These are phyloP conservation scores for Thera britannica DNA, from an alignment of 2,888 invertebrate species.

Conservation along the genomic window DNA sequence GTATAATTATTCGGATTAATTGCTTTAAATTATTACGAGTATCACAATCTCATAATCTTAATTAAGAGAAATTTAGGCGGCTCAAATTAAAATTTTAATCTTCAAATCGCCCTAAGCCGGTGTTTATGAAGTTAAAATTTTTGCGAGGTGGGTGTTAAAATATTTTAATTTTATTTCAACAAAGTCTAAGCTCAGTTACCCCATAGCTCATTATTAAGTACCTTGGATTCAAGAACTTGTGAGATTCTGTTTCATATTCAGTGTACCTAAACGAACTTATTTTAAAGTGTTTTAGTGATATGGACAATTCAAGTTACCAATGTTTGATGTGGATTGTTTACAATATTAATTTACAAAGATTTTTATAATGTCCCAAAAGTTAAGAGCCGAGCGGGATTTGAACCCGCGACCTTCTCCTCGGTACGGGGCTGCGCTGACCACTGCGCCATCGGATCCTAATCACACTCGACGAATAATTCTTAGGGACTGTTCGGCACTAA, in stretches of 20 bases:
- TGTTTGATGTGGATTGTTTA: too few species aligned
- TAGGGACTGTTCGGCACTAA: too few species aligned
- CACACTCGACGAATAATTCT: too few species aligned
- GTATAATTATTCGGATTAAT: slow-evolving; percentile 74
- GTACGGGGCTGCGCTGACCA: too few species aligned
- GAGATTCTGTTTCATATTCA: background rate
- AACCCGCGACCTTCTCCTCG: too few species aligned
- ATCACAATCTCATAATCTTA: slow-evolving; percentile 82
- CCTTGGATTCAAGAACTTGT: background rate
- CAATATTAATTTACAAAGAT: too few species aligned
- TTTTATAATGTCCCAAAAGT: too few species aligned
- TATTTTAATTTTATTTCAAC: slow-evolving; percentile 40
- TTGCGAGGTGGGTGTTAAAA: slow-evolving; percentile 44
- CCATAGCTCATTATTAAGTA: background rate
- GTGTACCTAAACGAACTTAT: too few species aligned
- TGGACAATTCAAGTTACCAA: too few species aligned
- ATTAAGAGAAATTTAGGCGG: slow-evolving; percentile 77
- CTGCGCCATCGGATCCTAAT: too few species aligned
- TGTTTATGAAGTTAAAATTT: slow-evolving; percentile 61
- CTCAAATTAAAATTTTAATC: slow-evolving; percentile 79
- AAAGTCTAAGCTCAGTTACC: background rate
- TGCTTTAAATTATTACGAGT: slow-evolving; percentile 79
- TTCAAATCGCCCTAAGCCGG: slow-evolving; percentile 63
- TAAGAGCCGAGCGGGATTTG: too few species aligned
- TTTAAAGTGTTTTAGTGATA: too few species aligned